Evolutionary conservation across 1,140 invertebrate species (phyloP), one percentile per base, ranked within the genome.

Genomic region (Zaprionus gabonicus): DNA sequence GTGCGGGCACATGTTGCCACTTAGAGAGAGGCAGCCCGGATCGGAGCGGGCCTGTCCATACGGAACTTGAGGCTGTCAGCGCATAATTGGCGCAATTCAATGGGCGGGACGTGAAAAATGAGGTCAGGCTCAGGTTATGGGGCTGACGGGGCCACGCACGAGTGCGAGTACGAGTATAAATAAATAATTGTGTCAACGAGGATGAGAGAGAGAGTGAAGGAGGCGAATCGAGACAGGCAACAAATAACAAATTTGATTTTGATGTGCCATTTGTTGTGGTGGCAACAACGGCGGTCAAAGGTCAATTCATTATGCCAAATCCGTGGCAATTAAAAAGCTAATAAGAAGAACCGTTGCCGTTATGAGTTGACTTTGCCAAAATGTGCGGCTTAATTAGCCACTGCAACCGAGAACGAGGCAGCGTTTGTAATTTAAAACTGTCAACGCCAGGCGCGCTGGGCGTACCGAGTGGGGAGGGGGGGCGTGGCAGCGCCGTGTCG

Each of bases 221-320:
- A 4, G 41, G 20, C 20, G 1, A 1, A 28, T 31, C 2, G 23
- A 36, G 31, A 53, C 68, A 72, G 57, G 51, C 80, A 81, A 87
- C 78, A 86, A 86, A 86, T 82, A 87, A 90, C 81, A 87, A 81
- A 90, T 88, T 88, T 74, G 77, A 84, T 81, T 81, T 84, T 83
- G 78, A 87, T 78, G 74, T 72, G 65, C 74, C 78, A 83, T 87
- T 87, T 84, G 83, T 75, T 86, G 64, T 58, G 55, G 78, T 56
- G 28, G 27, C 56, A 76, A 46, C 41, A 17, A 51, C 70, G 63
- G 28, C 27, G 58, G 66, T 12, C 58, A 49, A 73, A 60, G 51
- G 49, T 73, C 55, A 60, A n/a, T 64, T 62, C 41, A 56, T 46
- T 49, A 44, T 15, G 28, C 31, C 25, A 55, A 71, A 72, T 68